Conservation (phyloP, 2,797 vertebrate genomes). For the Margarornis squamiger region DNA sequence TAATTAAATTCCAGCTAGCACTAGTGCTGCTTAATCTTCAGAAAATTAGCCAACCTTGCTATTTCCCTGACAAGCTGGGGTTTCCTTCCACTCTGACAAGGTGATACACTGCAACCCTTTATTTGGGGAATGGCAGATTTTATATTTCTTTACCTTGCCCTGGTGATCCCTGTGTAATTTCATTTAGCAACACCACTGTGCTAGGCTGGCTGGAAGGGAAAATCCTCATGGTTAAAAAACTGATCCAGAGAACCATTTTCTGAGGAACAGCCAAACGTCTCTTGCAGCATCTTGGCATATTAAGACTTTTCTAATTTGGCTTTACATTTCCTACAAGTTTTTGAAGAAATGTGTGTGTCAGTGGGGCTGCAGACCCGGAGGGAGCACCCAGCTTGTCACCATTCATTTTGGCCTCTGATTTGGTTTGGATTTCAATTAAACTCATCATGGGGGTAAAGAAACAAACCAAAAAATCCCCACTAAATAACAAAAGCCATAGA, state of each 20-base stretch:
- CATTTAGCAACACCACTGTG: not conserved
- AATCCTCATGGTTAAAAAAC: not conserved
- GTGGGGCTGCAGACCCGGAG: not conserved
- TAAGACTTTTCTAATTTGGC: not conserved
- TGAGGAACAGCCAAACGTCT: not conserved
- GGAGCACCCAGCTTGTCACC: not conserved
- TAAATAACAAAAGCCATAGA: slow-evolving; percentile 15
- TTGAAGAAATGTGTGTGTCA: not conserved
- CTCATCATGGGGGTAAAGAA: not conserved
- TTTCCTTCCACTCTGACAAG: not conserved
- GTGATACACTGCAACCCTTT: not conserved
- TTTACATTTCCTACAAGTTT: not conserved
- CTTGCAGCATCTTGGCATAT: not conserved
- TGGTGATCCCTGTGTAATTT: slow-evolving; percentile 1
- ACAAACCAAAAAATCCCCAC: not conserved
- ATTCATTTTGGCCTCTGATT: not conserved
- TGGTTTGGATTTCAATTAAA: not conserved
- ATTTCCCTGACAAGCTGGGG: not conserved
- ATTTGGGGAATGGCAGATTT: not conserved
- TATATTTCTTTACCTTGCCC: not conserved
- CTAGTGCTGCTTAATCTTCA: not conserved
- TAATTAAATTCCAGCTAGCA: not conserved
- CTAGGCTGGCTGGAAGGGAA: not conserved
- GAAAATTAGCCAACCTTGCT: not conserved
- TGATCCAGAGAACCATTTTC: not conserved